Evolutionary conservation across 2,888 invertebrate genomes (phyloP).

Genomic region (Scrobipalpa atriplicella): DNA sequence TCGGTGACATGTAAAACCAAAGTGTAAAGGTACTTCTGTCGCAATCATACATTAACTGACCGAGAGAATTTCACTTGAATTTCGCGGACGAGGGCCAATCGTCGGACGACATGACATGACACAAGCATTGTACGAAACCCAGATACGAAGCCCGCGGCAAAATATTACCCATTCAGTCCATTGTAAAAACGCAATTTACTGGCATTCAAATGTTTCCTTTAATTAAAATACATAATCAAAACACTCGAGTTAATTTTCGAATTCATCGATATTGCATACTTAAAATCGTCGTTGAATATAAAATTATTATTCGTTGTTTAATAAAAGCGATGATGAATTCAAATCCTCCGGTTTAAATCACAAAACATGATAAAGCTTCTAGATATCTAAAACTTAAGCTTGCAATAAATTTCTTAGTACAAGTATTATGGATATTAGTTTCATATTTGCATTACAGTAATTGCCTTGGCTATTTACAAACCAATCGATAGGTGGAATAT

Average conservation of each 20-base stretch:
- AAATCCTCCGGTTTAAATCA: neutral
- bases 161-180: conserved; percentile 21
- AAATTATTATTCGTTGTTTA: neutral
- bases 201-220: conserved; percentile 20
- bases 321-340: conserved; percentile 1
- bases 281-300: neutral
- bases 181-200: conserved; percentile 23
- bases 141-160: conserved; percentile 27
- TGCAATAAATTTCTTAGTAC: conserved; percentile 10
- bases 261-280: conserved; percentile 16
- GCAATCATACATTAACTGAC: conserved; percentile 30
- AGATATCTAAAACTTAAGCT: conserved; percentile 6
- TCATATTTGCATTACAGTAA: conserved; percentile 6
- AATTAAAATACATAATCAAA: conserved; percentile 22
- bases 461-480: conserved; percentile 5
- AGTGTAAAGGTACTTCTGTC: conserved; percentile 29
- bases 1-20: conserved; percentile 30
- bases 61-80: conserved; percentile 31
- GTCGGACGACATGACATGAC: conserved; percentile 29
- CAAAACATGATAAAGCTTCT: neutral
- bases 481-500: neutral
- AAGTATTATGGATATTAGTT: conserved; percentile 17
- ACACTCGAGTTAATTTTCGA: conserved; percentile 3
- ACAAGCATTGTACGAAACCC: conserved; percentile 27
- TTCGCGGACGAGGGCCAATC: conserved; percentile 25